Percentiles rank a stretch among this genome's conserved stretches.
These are phyloP conservation scores for Silvanus unidentatus DNA, from an alignment of 2,888 invertebrate species.

Conservation along the genomic window DNA sequence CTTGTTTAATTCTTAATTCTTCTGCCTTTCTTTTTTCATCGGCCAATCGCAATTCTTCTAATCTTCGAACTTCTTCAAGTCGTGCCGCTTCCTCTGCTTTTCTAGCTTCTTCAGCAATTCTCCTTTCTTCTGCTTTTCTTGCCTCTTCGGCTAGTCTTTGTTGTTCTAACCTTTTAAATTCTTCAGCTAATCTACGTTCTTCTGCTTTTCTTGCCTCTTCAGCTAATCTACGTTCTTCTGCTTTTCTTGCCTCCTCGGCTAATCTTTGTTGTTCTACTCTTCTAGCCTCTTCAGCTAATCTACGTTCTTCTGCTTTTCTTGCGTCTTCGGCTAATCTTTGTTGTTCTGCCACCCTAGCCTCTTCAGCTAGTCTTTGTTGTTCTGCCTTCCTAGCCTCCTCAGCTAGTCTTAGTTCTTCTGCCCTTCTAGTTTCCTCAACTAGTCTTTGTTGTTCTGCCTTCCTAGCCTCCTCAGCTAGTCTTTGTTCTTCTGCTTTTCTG, in stretches of 20 bases:
- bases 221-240: constrained; percentile 16
- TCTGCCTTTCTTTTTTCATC: constrained; percentile 23
- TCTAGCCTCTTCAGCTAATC: constrained; percentile 15
- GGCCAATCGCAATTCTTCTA: constrained; percentile 21
- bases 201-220: constrained; percentile 28
- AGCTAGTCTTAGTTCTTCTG: constrained; percentile 22
- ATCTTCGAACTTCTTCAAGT: constrained; percentile 20
- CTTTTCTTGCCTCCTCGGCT: constrained; percentile 15
- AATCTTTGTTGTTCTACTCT: constrained; percentile 17
- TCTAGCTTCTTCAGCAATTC: constrained; percentile 24
- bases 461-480: constrained; percentile 24
- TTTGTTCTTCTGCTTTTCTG: constrained; percentile 20
- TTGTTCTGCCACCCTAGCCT: constrained; percentile 22
- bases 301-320: constrained; percentile 23
- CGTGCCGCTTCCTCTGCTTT: constrained; percentile 13
- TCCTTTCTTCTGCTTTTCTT: constrained; percentile 24
- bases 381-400: constrained; percentile 35
- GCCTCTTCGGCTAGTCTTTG: constrained; percentile 25
- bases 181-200: constrained; percentile 26
- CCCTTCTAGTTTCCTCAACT: constrained; percentile 29
- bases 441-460: constrained; percentile 22
- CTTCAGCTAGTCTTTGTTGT: constrained; percentile 25
- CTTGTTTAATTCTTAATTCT: constrained; percentile 19
- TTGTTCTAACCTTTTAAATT: constrained; percentile 21
- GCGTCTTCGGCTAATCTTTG: constrained; percentile 19